Evolutionary conservation across 2,797 vertebrate species (phyloP).

Genomic region (Carduelis carduelis): DNA sequence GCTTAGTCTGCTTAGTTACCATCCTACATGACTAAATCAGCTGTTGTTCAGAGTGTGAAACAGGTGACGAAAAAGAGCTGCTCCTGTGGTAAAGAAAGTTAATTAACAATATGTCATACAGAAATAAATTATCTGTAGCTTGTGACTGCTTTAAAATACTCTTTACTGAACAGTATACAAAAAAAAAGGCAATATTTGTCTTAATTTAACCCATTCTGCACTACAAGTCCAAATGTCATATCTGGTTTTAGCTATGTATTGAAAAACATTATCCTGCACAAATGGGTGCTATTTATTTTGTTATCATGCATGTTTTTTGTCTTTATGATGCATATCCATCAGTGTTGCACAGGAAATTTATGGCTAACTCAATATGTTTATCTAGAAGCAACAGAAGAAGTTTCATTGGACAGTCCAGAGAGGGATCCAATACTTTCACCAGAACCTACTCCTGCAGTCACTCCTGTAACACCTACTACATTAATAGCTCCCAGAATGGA

Average conservation of each 20-base stretch:
- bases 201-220: not conserved
- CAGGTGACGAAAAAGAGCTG: not conserved
- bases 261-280: not conserved
- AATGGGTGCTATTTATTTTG: not conserved
- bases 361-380: slow-evolving; percentile 38
- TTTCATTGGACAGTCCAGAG: slow-evolving; percentile 94
- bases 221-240: not conserved
- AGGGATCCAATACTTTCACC: slow-evolving; percentile 89
- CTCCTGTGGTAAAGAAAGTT: not conserved
- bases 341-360: not conserved
- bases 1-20: not conserved
- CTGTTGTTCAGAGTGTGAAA: not conserved
- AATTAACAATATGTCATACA: not conserved
- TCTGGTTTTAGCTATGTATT: not conserved
- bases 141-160: not conserved
- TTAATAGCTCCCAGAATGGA: slow-evolving; percentile 85
- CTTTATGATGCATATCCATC: not conserved
- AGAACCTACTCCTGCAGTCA: slow-evolving; percentile 90
- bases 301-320: accelerated
- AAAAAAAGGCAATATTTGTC: not conserved
- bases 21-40: not conserved
- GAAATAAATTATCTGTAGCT: not conserved
- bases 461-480: slow-evolving; percentile 88
- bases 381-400: slow-evolving; percentile 95
- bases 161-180: not conserved